A percentile compares a stretch with the other conserved stretches of the same genome.
Evolutionary conservation across 2,888 invertebrate genomes (phyloP).

Genomic region (Biston stratarius): DNA sequence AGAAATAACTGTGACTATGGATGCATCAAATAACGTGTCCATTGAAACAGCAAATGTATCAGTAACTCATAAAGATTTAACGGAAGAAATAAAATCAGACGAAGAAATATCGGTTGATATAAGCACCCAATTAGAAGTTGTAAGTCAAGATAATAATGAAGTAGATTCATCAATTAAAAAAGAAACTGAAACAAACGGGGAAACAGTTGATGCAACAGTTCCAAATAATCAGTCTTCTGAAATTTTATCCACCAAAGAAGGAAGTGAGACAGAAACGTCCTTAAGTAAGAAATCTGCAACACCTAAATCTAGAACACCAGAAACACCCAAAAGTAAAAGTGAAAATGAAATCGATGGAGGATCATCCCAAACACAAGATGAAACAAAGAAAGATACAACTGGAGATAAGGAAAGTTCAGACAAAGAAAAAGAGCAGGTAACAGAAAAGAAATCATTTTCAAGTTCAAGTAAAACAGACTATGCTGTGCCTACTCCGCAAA

Average conservation of each 20-base stretch:
- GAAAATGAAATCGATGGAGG: constrained; percentile 38
- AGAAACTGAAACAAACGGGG: constrained; percentile 26
- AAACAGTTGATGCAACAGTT: constrained; percentile 16
- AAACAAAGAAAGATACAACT: constrained; percentile 35
- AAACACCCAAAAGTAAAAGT: constrained; percentile 26
- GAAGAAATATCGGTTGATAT: constrained; percentile 45
- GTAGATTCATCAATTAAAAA: constrained; percentile 33
- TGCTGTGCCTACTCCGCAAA: constrained; percentile 40
- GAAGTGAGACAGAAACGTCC: constrained; percentile 21
- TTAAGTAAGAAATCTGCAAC: constrained; percentile 16
- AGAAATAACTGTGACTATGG: constrained; percentile 77
- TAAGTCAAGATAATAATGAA: constrained; percentile 25
- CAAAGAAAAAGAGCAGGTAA: constrained; percentile 34
- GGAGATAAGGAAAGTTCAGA: not conserved
- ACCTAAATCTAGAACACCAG: constrained; percentile 16
- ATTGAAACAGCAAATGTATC: constrained; percentile 76
- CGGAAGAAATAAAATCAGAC: constrained; percentile 55
- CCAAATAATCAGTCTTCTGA: constrained; percentile 16
- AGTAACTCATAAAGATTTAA: constrained; percentile 69
- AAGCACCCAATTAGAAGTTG: constrained; percentile 27
- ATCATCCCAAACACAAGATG: constrained; percentile 25
- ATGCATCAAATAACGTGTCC: constrained; percentile 79
- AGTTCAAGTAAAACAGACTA: constrained; percentile 45
- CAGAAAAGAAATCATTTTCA: constrained; percentile 42
- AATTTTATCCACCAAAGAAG: constrained; percentile 23